Percentiles rank a stretch among this genome's conserved stretches.
These are phyloP conservation scores for Anarrhichthys ocellatus DNA, from an alignment of 2,113 vertebrate genomes.

Conservation along the genomic window DNA sequence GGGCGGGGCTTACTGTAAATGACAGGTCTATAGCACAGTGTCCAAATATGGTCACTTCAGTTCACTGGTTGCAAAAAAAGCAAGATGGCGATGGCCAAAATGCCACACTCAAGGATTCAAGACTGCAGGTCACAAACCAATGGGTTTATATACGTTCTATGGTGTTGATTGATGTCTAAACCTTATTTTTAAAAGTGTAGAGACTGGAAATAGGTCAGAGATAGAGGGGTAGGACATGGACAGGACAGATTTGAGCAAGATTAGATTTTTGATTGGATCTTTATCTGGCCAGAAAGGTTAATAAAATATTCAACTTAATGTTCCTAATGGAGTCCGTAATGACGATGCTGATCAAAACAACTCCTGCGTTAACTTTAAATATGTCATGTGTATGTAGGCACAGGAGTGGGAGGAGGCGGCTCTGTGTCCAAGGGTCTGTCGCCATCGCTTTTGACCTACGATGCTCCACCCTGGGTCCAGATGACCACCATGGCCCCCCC, in stretches of 20 bases:
- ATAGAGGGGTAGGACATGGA: too few species aligned
- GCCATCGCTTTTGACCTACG: constrained; percentile 37
- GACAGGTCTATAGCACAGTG: too few species aligned
- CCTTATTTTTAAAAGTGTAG: background rate
- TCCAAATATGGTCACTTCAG: too few species aligned
- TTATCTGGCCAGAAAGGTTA: background rate
- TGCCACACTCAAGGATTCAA: too few species aligned
- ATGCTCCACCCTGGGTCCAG: constrained; percentile 74
- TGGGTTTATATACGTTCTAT: too few species aligned
- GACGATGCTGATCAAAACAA: background rate
- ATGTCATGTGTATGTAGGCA: background rate
- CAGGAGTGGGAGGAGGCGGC: background rate
- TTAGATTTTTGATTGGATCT: background rate
- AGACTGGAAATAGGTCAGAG: too few species aligned
- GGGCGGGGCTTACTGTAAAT: too few species aligned
- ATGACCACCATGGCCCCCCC: constrained; percentile 26
- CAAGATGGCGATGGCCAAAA: too few species aligned
- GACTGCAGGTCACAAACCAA: too few species aligned
- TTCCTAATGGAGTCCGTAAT: background rate
- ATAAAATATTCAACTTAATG: background rate
- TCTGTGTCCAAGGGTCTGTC: background rate
- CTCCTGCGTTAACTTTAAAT: background rate
- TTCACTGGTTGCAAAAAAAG: too few species aligned
- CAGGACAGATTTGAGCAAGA: background rate
- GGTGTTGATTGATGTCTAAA: background rate